Percentiles rank a stretch among this genome's conserved stretches.
Conservation (phyloP, 2,888 invertebrate species). For the Drosophila pseudotalamancana region DNA sequence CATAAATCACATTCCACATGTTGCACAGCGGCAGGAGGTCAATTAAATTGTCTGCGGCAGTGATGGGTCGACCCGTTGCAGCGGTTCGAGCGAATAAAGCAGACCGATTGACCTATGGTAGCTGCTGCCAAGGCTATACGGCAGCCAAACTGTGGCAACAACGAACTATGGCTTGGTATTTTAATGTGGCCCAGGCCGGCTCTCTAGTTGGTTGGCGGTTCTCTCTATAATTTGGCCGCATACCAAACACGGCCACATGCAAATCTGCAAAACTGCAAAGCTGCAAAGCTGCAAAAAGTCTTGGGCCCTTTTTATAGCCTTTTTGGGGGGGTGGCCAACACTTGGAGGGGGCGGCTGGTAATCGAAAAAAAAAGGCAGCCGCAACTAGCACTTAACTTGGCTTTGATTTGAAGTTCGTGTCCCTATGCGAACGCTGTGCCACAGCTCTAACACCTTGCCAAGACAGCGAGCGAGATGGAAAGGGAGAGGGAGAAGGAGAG, state of each 20-base stretch:
- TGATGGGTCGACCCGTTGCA: conserved; percentile 17
- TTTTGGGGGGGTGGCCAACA: not conserved
- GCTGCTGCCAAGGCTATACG: conserved; percentile 61
- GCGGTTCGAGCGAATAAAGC: not conserved
- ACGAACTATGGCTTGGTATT: conserved; percentile 49
- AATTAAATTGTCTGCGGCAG: conserved; percentile 57
- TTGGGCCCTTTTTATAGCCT: conserved; percentile 62
- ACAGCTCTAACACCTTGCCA: conserved; percentile 70
- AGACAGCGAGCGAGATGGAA: conserved; percentile 9
- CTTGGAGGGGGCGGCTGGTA: conserved; percentile 10
- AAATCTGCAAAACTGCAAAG: too few species aligned
- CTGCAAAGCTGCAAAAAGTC: conserved; percentile 39
- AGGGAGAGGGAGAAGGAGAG: not conserved
- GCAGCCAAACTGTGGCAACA: conserved; percentile 24
- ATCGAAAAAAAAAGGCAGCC: conserved; percentile 21
- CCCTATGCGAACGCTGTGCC: conserved; percentile 74
- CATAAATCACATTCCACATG: conserved; percentile 21
- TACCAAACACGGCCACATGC: conserved; percentile 47
- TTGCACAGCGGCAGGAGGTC: conserved; percentile 36
- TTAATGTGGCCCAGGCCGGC: conserved; percentile 44
- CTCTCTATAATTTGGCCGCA: conserved; percentile 51
- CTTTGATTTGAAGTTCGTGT: conserved; percentile 83
- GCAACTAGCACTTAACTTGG: conserved; percentile 78
- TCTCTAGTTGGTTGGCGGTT: conserved; percentile 23
- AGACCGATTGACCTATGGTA: conserved; percentile 28